These are phyloP conservation scores for Portunus trituberculatus DNA, from an alignment of 1,140 invertebrate species.

Conservation along the genomic window DNA sequence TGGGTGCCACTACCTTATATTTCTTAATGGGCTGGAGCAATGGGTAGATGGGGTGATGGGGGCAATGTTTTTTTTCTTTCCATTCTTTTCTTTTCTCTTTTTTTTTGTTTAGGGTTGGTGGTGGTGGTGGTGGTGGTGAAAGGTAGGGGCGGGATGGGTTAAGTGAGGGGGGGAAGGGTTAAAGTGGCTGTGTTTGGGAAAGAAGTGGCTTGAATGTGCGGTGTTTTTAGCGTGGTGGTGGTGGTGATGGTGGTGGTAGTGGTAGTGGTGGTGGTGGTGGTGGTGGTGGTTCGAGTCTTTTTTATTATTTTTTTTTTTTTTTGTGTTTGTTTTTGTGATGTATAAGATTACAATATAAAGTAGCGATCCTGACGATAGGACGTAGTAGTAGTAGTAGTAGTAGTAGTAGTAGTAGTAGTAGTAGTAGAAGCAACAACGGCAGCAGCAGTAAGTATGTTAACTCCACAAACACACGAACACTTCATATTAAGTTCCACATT, in stretches of 20 bases:
- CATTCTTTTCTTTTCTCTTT: too few species aligned
- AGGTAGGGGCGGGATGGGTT: not conserved
- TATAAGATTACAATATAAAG: too few species aligned
- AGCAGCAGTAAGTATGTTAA: too few species aligned
- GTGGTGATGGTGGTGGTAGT: conserved; percentile 22
- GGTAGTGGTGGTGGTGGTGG: conserved; percentile 28
- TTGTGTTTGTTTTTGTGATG: not conserved
- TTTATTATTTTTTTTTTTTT: too few species aligned
- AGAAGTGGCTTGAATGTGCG: not conserved
- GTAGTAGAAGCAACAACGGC: too few species aligned
- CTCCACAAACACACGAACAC: too few species aligned
- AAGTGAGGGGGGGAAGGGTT: not conserved
- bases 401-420: too few species aligned
- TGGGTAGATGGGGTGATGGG: not conserved
- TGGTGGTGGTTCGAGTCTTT: not conserved
- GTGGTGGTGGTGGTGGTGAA: conserved; percentile 5
- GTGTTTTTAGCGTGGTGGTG: conserved; percentile 18
- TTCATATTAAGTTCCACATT: too few species aligned
- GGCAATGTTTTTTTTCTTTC: not conserved
- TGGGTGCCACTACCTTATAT: conserved; percentile 57
- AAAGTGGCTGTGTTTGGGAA: not conserved
- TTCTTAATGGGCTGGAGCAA: conserved; percentile 56
- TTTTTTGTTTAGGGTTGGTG: not conserved
- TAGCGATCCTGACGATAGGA: not conserved
- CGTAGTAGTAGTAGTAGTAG: not conserved